Conservation (phyloP, 2,113 vertebrate species). For the Neotoma lepida region DNA sequence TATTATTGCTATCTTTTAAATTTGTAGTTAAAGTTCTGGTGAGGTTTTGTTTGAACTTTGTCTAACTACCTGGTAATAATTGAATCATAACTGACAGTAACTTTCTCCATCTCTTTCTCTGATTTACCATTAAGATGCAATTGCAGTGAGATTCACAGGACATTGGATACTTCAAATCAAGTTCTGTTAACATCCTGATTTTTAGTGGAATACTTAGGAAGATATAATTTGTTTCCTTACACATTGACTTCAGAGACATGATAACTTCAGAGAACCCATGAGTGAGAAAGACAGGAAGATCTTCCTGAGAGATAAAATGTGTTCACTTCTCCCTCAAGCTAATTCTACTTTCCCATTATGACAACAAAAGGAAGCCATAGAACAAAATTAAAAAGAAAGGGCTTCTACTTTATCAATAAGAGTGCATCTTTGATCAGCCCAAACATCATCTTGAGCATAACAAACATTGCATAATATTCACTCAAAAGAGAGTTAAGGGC, state of each 20-base stretch:
- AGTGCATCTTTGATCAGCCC: neutral
- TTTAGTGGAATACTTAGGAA: neutral
- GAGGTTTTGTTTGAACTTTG: neutral
- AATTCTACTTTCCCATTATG: neutral
- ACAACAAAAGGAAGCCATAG: neutral
- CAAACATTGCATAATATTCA: neutral
- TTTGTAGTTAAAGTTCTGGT: neutral
- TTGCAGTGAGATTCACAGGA: neutral
- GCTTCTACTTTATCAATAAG: neutral
- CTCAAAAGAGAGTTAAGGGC: accelerated
- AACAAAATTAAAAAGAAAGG: neutral
- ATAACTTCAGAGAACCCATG: no score
- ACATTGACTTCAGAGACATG: neutral
- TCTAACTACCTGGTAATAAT: neutral
- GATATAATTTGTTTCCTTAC: neutral
- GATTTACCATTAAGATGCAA: neutral
- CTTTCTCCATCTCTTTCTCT: neutral
- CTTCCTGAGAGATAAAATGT: neutral
- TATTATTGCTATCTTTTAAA: neutral
- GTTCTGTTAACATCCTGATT: neutral
- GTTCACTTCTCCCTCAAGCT: accelerated
- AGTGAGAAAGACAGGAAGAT: neutral
- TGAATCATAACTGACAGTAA: neutral
- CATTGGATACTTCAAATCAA: neutral
- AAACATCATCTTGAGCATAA: accelerated